Base-by-base conservation (phyloP, 2,888 invertebrate species). In the Lasioglossum vierecki region DNA sequence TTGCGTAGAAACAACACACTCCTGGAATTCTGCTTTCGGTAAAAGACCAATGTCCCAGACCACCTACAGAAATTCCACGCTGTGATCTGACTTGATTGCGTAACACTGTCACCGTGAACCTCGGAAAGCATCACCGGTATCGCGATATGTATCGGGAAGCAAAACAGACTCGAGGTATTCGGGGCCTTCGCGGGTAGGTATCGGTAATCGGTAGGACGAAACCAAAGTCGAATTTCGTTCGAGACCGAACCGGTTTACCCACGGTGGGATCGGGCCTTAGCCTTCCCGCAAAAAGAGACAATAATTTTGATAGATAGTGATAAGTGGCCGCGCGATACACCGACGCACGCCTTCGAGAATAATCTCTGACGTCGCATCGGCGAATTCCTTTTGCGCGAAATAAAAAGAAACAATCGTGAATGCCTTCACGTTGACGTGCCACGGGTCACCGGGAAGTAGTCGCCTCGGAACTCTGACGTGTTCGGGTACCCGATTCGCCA, bases 231-330 rank as follows among this genome's bases (percentile, higher is more conserved):
- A 30, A 30, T 76, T 82, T 79, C 73, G 26, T 60, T 60, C 13
- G 60, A 26, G 13, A 57, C 46, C 41, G 72, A 80, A 89, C 87
- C 85, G 81, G 88, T 88, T 84, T 74, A 76, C 81, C 88, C 78
- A 85, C 83, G 53, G 41, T 18, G 11, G 71, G 83, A 15, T 15
- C 15, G 15, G 85, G 82, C 85, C 84, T 89, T 90, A 88, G 90
- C 87, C 90, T 88, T 90, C 84, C 77, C 63, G 18, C 76, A 9
- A n/a, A 79, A 78, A 78, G 63, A 60, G 77, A 76, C 77, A 73
- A 76, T 81, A 74, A 88, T 88, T 87, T 76, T 80, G 66, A 49
- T 46, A 30, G 75, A 30, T 1, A 73, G 39, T 44, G 77, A 68
- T 79, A 81, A 76, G 22, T 44, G 39, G 22, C 26, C 63, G 46